These are phyloP conservation scores for Acleris literana DNA, from an alignment of 2,888 invertebrate species.

Conservation along the genomic window DNA sequence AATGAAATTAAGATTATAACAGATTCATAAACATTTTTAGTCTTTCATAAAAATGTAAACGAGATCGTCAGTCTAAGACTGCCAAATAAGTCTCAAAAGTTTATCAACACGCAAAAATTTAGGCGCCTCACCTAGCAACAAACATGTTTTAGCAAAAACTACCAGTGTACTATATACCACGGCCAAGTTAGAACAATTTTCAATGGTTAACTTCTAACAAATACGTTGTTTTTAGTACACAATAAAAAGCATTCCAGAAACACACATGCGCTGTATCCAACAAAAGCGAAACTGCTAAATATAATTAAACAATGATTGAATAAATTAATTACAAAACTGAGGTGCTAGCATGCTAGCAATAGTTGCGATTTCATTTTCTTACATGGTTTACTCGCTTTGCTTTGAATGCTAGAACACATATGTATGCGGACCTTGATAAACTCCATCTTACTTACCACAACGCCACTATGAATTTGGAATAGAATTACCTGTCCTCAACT, in stretches of 20 bases:
- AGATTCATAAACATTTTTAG: background rate
- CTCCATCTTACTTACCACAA: constrained; percentile 1
- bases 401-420: too few relatives aligned
- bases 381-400: too few relatives aligned
- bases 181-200: constrained; percentile 15
- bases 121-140: background rate
- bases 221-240: constrained; percentile 23
- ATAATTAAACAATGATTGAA: background rate
- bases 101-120: background rate
- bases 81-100: background rate
- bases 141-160: constrained; percentile 1
- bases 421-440: too few relatives aligned
- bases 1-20: constrained; percentile 3
- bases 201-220: background rate
- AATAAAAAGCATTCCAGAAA: constrained; percentile 31
- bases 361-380: too few relatives aligned
- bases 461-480: too few relatives aligned
- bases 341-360: background rate
- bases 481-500: too few relatives aligned
- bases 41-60: too few relatives aligned
- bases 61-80: too few relatives aligned
- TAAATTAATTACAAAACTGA: background rate
- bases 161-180: constrained; percentile 2
- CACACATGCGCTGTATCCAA: constrained; percentile 30
- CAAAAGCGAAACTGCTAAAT: constrained; percentile 17